These are phyloP conservation scores for Sandelia bainsii DNA, from an alignment of 2,797 vertebrate genomes.

Conservation along the genomic window DNA sequence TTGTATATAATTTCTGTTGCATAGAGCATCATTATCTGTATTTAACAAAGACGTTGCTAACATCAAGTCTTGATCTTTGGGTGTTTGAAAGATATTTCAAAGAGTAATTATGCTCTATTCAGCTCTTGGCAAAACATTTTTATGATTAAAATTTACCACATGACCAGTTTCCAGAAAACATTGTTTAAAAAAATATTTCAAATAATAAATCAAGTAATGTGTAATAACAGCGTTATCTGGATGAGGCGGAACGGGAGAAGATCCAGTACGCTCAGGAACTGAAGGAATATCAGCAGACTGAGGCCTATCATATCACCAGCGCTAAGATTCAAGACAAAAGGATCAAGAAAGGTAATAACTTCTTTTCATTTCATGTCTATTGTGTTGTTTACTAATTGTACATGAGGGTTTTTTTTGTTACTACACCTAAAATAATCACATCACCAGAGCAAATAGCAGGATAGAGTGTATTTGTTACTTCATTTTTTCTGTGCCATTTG, in stretches of 20 bases:
- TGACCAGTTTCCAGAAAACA: neutral
- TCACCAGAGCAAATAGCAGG: neutral
- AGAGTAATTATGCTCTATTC: neutral
- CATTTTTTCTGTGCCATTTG: neutral
- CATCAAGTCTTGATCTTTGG: no score
- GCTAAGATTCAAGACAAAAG: conserved; percentile 97
- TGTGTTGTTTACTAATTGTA: neutral
- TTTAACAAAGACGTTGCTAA: neutral
- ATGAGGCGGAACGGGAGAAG: conserved; percentile 95
- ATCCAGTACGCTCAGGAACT: conserved; percentile 96
- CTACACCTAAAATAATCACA: neutral
- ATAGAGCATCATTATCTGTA: neutral
- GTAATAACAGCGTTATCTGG: conserved; percentile 89
- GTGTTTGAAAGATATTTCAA: no score
- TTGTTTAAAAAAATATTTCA: neutral
- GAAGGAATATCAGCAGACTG: conserved; percentile 96
- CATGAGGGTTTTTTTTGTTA: neutral
- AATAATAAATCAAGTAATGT: neutral
- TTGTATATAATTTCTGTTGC: neutral
- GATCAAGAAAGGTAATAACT: conserved; percentile 91
- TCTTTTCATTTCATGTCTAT: neutral
- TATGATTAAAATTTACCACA: neutral
- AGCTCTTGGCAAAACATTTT: neutral
- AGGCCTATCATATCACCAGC: conserved; percentile 93
- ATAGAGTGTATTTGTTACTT: neutral